phyloP scores from a whole-genome alignment of 1,140 invertebrate genomes.

The Solenopsis invicta region DNA sequence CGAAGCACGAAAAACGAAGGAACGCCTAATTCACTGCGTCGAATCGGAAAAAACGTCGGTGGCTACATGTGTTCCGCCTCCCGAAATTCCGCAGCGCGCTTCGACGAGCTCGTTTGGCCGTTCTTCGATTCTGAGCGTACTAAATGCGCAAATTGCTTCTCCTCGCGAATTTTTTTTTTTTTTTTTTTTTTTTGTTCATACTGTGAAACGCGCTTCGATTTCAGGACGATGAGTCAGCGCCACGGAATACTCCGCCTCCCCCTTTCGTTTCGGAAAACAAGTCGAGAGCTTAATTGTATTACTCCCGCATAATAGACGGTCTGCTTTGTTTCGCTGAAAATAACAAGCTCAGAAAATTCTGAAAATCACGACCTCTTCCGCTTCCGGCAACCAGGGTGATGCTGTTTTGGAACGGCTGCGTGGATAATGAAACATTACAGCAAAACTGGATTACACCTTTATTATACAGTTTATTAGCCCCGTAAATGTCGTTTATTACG shows the following conservation, averaged over 20 bases:
- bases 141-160: conserved; percentile 54
- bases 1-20: background rate
- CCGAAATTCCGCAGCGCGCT: conserved; percentile 2
- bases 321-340: conserved; percentile 61
- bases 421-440: conserved; percentile 61
- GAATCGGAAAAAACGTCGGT: background rate
- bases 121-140: conserved; percentile 13
- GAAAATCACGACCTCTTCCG: conserved; percentile 58
- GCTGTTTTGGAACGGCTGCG: conserved; percentile 41
- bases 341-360: conserved; percentile 68
- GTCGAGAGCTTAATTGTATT: conserved; percentile 60
- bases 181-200: conserved; percentile 49
- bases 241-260: background rate
- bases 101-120: conserved; percentile 28
- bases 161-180: conserved; percentile 45
- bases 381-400: background rate
- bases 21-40: conserved; percentile 3
- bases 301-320: conserved; percentile 45
- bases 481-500: conserved; percentile 65
- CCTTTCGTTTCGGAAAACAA: conserved; percentile 55
- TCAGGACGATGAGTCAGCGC: conserved; percentile 36
- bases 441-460: conserved; percentile 62
- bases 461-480: conserved; percentile 64
- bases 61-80: background rate
- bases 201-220: conserved; percentile 44